These are phyloP conservation scores for Scaptomyza reducta DNA, from an alignment of 2,888 invertebrate species.

Conservation along the genomic window DNA sequence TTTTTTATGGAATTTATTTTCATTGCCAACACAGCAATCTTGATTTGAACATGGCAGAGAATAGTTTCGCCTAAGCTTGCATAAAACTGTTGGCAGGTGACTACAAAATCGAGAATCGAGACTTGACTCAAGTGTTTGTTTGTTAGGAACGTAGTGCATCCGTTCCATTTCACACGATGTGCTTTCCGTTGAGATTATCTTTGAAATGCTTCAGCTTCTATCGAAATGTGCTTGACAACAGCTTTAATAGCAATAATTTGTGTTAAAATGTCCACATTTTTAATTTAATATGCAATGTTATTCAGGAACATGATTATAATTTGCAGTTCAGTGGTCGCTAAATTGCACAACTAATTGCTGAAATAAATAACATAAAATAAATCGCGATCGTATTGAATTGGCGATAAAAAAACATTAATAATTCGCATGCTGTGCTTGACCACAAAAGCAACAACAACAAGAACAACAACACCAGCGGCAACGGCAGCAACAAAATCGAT, in stretches of 20 bases:
- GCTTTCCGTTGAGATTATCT: slow-evolving; percentile 31
- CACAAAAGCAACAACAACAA: slow-evolving; percentile 30
- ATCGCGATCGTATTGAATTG: slow-evolving; percentile 72
- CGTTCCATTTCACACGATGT: slow-evolving; percentile 14
- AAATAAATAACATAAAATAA: slow-evolving; percentile 72
- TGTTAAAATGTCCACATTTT: slow-evolving; percentile 12
- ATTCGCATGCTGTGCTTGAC: slow-evolving; percentile 55
- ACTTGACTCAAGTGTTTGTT: slow-evolving; percentile 32
- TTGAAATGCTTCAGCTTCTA: slow-evolving; percentile 3
- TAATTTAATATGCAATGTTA: slow-evolving; percentile 16
- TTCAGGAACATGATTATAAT: slow-evolving; percentile 65
- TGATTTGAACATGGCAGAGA: slow-evolving; percentile 11
- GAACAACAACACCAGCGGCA: neutral
- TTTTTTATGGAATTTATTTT: slow-evolving; percentile 65
- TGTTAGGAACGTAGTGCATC: slow-evolving; percentile 4
- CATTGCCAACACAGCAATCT: slow-evolving; percentile 50
- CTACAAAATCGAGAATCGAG: slow-evolving; percentile 12
- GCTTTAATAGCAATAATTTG: neutral
- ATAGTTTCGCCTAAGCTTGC: slow-evolving; percentile 13
- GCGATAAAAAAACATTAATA: slow-evolving; percentile 70
- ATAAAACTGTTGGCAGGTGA: slow-evolving; percentile 57
- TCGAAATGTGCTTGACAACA: neutral
- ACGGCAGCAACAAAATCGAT: slow-evolving; percentile 10
- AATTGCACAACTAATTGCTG: slow-evolving; percentile 73
- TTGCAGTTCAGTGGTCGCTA: slow-evolving; percentile 49